Base-by-base conservation (phyloP, 2,888 invertebrate genomes). In the Caenorhabditis sulstoni region DNA sequence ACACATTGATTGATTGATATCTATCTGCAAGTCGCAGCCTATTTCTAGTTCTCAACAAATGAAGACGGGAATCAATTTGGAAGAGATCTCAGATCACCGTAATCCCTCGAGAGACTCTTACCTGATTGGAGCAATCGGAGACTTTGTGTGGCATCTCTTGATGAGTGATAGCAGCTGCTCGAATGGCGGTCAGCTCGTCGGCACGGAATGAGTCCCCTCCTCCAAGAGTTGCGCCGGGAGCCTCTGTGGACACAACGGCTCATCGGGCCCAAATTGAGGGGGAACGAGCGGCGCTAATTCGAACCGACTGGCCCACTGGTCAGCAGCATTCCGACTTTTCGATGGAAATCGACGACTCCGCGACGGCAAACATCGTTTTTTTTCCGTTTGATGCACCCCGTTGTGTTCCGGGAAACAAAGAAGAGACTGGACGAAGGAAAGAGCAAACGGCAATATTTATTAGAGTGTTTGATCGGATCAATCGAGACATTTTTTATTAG, bases 301-400 rank as follows among this genome's bases (percentile, higher is more conserved):
- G 66, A 53, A 53, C 66, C 61, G 62, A 71, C 65, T 66, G 47
- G 74, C 52, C 58, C 53, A 44, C 41, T 58, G 67, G 49, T 68
- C 67, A 68, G 58, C 67, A 68, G 35, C 29, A 1, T 9, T n/a
- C n/a, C n/a, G n/a, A 23, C 58, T 47, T 39, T 58, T 58, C 29
- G 57, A 44, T 55, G 16, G 23, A 41, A 61, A 49, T 53, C 65
- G 23, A 58, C 47, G 55, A 55, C 55, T 3, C 23, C 53, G 37
- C 39, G 23, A 11, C 53, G 71, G 71, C 71, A 71, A 64, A 71
- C 62, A 71, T 57, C 47, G 53, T 71, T 64, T 64, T 71, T 29
- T 62, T 64, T 57, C 22, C 22, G 8, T 65, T 66, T 29, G 53
- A 65, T 65, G 44, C 22, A 39, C 22, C 39, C 14, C 29, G 29